Conservation (phyloP, 2,888 invertebrate genomes). For the Acanthopleura granulata region DNA sequence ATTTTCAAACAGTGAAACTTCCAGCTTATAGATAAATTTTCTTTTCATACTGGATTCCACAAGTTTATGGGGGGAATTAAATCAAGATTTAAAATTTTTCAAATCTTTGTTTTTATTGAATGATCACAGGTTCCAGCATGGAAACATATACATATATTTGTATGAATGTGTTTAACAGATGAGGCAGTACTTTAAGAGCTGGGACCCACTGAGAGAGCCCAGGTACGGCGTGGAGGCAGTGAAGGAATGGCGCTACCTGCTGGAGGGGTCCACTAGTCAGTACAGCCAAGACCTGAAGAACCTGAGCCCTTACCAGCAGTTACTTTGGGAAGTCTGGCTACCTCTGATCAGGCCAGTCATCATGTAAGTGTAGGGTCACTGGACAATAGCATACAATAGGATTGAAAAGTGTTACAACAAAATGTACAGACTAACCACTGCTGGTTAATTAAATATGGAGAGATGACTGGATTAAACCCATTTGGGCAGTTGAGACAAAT, state of each 20-base stretch:
- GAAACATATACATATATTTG: too few relatives aligned
- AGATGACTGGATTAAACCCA: too few relatives aligned
- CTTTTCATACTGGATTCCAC: too few relatives aligned
- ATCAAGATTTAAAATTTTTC: too few relatives aligned
- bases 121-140: too few relatives aligned
- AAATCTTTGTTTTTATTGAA: too few relatives aligned
- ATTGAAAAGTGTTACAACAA: background rate
- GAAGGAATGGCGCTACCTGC: constrained; percentile 69
- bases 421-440: background rate
- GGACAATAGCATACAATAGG: too few relatives aligned
- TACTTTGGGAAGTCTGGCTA: constrained; percentile 93
- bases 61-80: too few relatives aligned
- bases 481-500: too few relatives aligned
- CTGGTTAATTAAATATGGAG: too few relatives aligned
- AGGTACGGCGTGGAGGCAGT: constrained; percentile 68
- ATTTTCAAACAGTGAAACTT: too few relatives aligned
- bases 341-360: constrained; percentile 70
- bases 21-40: too few relatives aligned
- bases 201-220: constrained; percentile 81
- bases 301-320: constrained; percentile 80
- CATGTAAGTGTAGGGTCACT: background rate
- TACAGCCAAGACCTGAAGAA: constrained; percentile 48
- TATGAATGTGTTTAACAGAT: constrained; percentile 70
- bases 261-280: constrained; percentile 60
- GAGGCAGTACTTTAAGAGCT: constrained; percentile 76